Percentiles rank a stretch among this genome's conserved stretches.
phyloP scores from a whole-genome alignment of 1,140 invertebrate genomes.

The Diabrotica undecimpunctata region DNA sequence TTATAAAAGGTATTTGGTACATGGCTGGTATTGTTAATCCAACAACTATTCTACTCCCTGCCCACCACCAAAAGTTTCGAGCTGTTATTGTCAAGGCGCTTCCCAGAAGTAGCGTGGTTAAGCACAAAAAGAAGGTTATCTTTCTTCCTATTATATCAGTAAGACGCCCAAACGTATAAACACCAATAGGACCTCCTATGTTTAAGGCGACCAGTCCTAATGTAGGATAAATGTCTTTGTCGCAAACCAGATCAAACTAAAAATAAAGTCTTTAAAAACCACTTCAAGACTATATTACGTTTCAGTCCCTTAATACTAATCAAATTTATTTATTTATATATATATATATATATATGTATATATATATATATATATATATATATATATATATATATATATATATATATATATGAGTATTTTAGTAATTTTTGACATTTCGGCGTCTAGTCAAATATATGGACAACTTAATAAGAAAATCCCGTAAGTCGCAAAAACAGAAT shows the following conservation, averaged over 20 bases:
- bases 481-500: too few relatives aligned
- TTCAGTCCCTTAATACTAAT: too few relatives aligned
- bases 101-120: conserved; percentile 72
- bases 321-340: too few relatives aligned
- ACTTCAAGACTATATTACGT: too few relatives aligned
- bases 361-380: too few relatives aligned
- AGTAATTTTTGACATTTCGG: too few relatives aligned
- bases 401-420: too few relatives aligned
- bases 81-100: conserved; percentile 72
- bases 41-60: conserved; percentile 70
- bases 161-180: conserved; percentile 77
- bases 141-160: conserved; percentile 81
- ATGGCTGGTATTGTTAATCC: conserved; percentile 86
- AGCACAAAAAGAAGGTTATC: conserved; percentile 76
- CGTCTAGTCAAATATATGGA: too few relatives aligned
- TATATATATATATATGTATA: too few relatives aligned
- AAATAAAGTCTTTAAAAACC: conserved; percentile 38
- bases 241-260: conserved; percentile 83
- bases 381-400: too few relatives aligned
- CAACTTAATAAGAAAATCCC: too few relatives aligned
- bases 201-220: conserved; percentile 78
- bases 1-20: conserved; percentile 94
- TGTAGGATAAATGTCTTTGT: conserved; percentile 78
- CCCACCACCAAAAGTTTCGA: conserved; percentile 77
- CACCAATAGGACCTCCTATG: conserved; percentile 78